Evolutionary conservation across 2,888 invertebrate species (phyloP), one percentile per base, ranked within the genome.

Genomic region (Ennomos fuscantarius): DNA sequence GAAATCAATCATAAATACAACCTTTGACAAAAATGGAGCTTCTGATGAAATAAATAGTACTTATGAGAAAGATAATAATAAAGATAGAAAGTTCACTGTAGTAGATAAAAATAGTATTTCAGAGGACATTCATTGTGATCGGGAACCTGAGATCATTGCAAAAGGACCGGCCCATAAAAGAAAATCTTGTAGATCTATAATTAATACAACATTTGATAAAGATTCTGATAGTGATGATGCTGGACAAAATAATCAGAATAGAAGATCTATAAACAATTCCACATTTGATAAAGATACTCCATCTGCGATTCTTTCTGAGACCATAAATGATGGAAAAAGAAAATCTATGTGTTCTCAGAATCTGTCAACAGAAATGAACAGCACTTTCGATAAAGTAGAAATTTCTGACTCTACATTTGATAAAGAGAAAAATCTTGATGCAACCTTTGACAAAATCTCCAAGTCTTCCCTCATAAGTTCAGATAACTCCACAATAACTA

Each of bases 401-500:
- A 56, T n/a, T 11, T 9, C 15, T 2, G 70, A 78, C 50, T 63
- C 67, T 24, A 79, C 78, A 11, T 77, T 72, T 72, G 78, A 81
- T 32, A 74, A 70, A 64, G 62, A 68, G 8, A 68, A 65, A 9
- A 62, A 62, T 34, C 58, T 78, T 2, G 69, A 86, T 53, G 63
- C 69, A 10, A 87, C 82, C 31, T 85, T 80, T 74, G 82, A 87
- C 33, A 84, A 81, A 63, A 59, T 55, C 11, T 70, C 75, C 0
- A 84, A 82, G 59, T 80, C 79, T 3, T 86, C 86, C 0, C 55
- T 88, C 1, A 71, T 86, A 1, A 87, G 78, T 56, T 82, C 84
- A 0, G 83, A 89, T 50, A 63, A 60, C 31, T 69, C 71, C 11
- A 69, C 76, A 9, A 81, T 82, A 56, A 63, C 75, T 8, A 72